Base-by-base conservation (phyloP, 2,888 invertebrate species). In the Macrophya annulata region DNA sequence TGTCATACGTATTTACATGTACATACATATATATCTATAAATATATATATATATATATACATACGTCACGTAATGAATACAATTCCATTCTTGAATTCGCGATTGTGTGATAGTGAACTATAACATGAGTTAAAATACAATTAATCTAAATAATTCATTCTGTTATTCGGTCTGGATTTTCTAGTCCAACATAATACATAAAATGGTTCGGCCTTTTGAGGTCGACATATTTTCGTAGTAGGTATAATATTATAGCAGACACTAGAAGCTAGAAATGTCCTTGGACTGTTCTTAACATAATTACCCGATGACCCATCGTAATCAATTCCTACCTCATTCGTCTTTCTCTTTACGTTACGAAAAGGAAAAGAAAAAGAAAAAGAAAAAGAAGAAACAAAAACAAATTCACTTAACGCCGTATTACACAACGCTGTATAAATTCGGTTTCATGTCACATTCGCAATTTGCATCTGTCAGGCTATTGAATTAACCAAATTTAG, bases 41-140 rank as follows among this genome's bases (percentile, higher is more conserved):
- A 48, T 4, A 48, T 48, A 4, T 1, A 48, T 48, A 48, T 62
- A 62, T 17, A 62, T 4, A 62, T 1, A 21, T 62, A 8, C 62
- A 21, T n/a, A 21, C 62, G 43, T 72, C 25, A 45, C 17, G 43
- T 45, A 21, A 45, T 21, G 17, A 6, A 45, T 74, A 17, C 40
- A n/a, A 77, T 79, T 59, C 59, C n/a, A 48, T 62, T 79, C 40
- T 81, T 43, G 10, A 74, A 74, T 43, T n/a, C 43, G 40, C 43
- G 31, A 31, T 31, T 31, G 43, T 15, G 25, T 25, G 81, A 81
- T 81, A 31, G 81, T 62, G 81, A 31, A 81, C 83, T n/a, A 55
- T 31, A 55, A 17, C 55, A 55, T 55, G 51, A 83, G 83, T 83
- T 83, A 83, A 83, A 83, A 83, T 71, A 71, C 83, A 71, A 83